A percentile compares a stretch with the other conserved stretches of the same genome.
Conservation (phyloP, 2,113 vertebrate species). For the Grallaria varia region DNA sequence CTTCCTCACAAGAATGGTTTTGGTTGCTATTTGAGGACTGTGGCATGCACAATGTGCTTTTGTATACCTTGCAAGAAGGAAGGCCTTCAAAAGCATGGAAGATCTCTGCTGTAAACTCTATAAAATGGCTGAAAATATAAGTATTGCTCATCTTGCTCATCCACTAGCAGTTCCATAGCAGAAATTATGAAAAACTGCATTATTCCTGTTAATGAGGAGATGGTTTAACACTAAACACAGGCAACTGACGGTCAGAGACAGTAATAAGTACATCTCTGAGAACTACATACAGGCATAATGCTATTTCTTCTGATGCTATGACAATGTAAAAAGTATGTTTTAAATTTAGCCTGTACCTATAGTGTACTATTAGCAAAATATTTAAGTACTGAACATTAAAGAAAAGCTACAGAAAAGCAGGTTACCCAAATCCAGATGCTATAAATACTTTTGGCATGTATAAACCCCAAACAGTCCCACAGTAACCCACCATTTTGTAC, state of each 20-base stretch:
- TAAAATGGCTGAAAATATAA: neutral
- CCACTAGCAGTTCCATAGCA: neutral
- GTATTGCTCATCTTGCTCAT: neutral
- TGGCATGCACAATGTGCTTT: neutral
- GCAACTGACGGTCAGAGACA: neutral
- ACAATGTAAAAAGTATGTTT: neutral
- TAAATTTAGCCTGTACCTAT: neutral
- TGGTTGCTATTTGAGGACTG: neutral
- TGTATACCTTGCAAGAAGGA: neutral
- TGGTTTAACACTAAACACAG: neutral
- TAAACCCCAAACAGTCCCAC: neutral
- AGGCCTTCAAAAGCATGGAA: neutral
- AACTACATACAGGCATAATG: neutral
- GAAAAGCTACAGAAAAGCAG: neutral
- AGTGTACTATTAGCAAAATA: neutral
- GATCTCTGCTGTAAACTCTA: neutral
- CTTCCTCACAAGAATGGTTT: neutral
- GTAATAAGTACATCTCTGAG: neutral
- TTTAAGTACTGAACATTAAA: neutral
- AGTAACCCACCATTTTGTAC: neutral
- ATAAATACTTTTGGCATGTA: neutral
- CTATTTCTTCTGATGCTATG: neutral
- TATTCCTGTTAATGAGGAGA: neutral
- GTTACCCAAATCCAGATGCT: neutral
- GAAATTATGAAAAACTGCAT: neutral